Evolutionary conservation across 2,113 vertebrate genomes (phyloP).

Genomic region (Oryzias curvinotus): DNA sequence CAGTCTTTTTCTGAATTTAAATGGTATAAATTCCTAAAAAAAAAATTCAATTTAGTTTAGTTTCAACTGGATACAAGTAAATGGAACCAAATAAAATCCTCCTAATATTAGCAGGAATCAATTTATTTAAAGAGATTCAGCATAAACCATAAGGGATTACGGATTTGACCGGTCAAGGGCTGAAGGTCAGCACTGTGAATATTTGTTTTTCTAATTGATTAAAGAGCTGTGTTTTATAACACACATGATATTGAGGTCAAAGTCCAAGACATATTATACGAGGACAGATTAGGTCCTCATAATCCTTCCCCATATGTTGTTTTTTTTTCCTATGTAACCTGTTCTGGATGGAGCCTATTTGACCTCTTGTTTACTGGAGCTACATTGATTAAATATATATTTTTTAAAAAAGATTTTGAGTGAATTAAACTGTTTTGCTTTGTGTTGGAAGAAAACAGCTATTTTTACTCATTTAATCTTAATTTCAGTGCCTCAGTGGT

Average conservation of each 20-base stretch:
- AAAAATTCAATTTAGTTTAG: too few relatives aligned
- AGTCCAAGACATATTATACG: conserved; percentile 50
- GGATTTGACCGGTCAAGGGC: conserved; percentile 21
- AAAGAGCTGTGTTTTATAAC: conserved; percentile 42
- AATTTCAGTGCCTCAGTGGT: too few relatives aligned
- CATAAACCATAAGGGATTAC: conserved; percentile 18
- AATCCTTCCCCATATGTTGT: conserved; percentile 17
- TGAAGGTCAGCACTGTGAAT: conserved; percentile 21
- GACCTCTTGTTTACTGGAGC: conserved; percentile 1
- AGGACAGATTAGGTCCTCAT: conserved; percentile 20
- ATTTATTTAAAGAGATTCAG: not conserved
- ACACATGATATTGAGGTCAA: conserved; percentile 52
- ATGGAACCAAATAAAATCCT: too few relatives aligned
- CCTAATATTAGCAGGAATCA: too few relatives aligned
- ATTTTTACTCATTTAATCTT: too few relatives aligned
- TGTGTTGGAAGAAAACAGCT: not conserved
- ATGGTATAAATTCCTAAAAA: too few relatives aligned
- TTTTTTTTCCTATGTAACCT: conserved; percentile 15
- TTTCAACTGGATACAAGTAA: too few relatives aligned
- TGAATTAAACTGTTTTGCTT: not conserved
- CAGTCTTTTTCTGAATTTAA: too few relatives aligned
- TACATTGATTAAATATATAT: conserved; percentile 1
- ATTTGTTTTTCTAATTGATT: conserved; percentile 42
- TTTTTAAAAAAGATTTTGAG: not conserved
- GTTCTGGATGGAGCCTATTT: not conserved